A percentile compares a stretch with the other conserved stretches of the same genome.
phyloP scores from a whole-genome alignment of 2,888 invertebrate genomes.

The Gymnocheta viridis region DNA sequence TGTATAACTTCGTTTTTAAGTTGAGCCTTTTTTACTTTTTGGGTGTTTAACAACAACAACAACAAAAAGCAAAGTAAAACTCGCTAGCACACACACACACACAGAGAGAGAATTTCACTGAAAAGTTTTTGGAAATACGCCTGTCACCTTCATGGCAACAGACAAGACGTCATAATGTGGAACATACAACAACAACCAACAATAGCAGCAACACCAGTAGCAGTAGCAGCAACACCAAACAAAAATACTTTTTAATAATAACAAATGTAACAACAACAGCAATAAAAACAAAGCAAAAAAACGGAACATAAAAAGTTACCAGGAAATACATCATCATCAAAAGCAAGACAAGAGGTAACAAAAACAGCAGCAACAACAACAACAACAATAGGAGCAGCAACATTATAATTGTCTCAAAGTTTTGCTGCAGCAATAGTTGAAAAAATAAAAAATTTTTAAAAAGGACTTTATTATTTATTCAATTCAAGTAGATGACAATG shows the following conservation, averaged over 20 bases:
- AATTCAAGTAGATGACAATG: constrained; percentile 35
- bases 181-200: constrained; percentile 55
- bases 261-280: constrained; percentile 29
- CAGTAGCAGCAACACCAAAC: constrained; percentile 35
- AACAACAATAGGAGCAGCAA: neutral
- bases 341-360: constrained; percentile 6
- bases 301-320: constrained; percentile 35
- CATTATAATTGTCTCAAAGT: constrained; percentile 46
- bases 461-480: constrained; percentile 38
- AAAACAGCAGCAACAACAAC: neutral
- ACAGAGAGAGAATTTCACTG: neutral
- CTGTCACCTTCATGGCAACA: constrained; percentile 66
- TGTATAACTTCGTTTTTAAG: constrained; percentile 34
- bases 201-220: neutral
- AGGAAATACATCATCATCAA: constrained; percentile 67
- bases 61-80: constrained; percentile 23
- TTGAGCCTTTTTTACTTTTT: constrained; percentile 49
- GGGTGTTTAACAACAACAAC: constrained; percentile 16
- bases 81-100: constrained; percentile 16
- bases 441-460: constrained; percentile 5
- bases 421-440: neutral
- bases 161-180: constrained; percentile 68
- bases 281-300: constrained; percentile 22
- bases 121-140: constrained; percentile 63
- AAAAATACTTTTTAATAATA: constrained; percentile 27